Conservation (phyloP, 2,113 vertebrate genomes). For the Upupa epops region DNA sequence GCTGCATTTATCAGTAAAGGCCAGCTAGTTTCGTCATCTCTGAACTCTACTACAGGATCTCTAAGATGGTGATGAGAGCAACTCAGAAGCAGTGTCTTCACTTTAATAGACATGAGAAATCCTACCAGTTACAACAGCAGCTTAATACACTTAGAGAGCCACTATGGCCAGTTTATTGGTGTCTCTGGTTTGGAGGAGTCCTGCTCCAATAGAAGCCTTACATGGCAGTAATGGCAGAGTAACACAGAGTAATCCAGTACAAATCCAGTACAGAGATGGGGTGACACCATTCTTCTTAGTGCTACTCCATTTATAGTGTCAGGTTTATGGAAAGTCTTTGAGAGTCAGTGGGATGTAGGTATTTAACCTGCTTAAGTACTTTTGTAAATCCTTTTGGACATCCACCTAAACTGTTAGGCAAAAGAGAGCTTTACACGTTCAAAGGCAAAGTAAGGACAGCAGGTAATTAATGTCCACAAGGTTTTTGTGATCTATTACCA, state of each 20-base stretch:
- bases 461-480: background rate
- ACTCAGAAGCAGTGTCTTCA: background rate
- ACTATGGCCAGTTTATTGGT: background rate
- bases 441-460: conserved; percentile 29
- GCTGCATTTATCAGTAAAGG: background rate
- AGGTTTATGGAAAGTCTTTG: conserved; percentile 20
- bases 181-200: background rate
- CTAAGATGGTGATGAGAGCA: background rate
- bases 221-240: background rate
- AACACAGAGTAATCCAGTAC: background rate
- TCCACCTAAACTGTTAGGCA: conserved; percentile 32
- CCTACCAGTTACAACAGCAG: background rate
- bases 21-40: background rate
- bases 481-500: background rate
- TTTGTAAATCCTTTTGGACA: conserved; percentile 47
- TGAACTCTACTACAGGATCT: background rate
- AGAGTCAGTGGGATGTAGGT: background rate
- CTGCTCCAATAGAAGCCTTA: background rate
- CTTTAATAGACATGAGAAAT: background rate
- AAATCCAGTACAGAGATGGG: background rate
- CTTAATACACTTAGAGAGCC: background rate
- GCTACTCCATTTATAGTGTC: background rate
- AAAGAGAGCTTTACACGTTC: conserved; percentile 23
- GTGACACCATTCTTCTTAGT: background rate
- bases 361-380: conserved; percentile 57